These are phyloP conservation scores for Epizoanthus stellaris DNA, from an alignment of 92 coral and sea anemone genomes.

Conservation along the genomic window DNA sequence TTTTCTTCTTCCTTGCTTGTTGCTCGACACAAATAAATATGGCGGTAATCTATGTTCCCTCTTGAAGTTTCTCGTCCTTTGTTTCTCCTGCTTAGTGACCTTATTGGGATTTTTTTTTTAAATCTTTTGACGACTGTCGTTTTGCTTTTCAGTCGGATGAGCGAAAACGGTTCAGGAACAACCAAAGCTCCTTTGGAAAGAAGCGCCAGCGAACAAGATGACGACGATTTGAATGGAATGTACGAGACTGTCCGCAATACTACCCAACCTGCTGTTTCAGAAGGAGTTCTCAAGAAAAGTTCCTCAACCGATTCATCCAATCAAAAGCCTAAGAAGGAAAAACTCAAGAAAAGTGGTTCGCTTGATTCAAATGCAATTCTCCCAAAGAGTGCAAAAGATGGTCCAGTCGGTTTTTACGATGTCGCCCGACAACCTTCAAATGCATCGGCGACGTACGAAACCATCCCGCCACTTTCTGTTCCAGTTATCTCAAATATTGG, in stretches of 20 bases:
- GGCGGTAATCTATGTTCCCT: too few relatives aligned
- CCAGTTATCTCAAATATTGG: neutral
- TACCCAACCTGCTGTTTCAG: neutral
- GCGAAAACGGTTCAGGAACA: neutral
- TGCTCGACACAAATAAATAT: too few relatives aligned
- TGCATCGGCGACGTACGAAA: conserved; percentile 10
- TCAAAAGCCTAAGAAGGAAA: conserved; percentile 15
- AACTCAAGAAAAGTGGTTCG: conserved; percentile 22
- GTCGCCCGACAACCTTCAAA: conserved; percentile 22
- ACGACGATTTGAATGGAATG: conserved; percentile 11
- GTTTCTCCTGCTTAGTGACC: too few relatives aligned
- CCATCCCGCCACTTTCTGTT: neutral
- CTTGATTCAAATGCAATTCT: neutral
- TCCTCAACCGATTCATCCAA: conserved; percentile 3
- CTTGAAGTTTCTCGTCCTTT: too few relatives aligned
- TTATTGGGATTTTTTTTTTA: too few relatives aligned
- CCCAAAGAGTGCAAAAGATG: neutral
- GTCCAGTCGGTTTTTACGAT: conserved; percentile 28
- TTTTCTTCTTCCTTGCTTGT: too few relatives aligned
- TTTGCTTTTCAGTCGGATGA: neutral
- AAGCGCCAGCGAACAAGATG: conserved; percentile 15
- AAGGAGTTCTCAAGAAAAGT: conserved; percentile 13
- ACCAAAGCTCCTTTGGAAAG: neutral
- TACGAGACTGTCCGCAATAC: conserved; percentile 15
- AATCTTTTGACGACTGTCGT: too few relatives aligned